A percentile compares a stretch with the other conserved stretches of the same genome.
Conservation (phyloP, 2,113 vertebrate genomes). For the Actenoides lindsayi region DNA sequence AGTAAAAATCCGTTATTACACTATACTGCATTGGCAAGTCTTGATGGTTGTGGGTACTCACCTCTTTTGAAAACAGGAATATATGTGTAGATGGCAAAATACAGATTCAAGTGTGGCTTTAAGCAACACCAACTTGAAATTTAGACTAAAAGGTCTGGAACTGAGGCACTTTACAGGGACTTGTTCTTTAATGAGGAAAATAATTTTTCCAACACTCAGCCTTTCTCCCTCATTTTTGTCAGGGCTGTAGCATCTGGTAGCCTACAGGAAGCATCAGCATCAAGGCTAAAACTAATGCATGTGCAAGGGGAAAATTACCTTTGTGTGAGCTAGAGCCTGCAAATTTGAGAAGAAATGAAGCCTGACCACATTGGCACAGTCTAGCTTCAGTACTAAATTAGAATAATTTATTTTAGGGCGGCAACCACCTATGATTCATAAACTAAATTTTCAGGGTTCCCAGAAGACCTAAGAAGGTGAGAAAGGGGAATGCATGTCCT, state of each 20-base stretch:
- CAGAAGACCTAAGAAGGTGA: not conserved
- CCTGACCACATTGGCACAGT: not conserved
- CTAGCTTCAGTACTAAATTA: not conserved
- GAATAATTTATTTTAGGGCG: not conserved
- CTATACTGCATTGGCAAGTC: not conserved
- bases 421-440: not conserved
- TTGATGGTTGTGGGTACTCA: not conserved
- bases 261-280: not conserved
- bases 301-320: not conserved
- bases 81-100: not conserved
- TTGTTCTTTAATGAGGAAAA: not conserved
- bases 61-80: not conserved
- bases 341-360: not conserved
- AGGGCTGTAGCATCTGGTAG: not conserved
- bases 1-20: not conserved
- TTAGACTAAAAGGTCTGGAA: not conserved
- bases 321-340: not conserved
- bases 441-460: not conserved
- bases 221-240: not conserved
- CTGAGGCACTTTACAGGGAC: not conserved
- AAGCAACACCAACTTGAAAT: not conserved
- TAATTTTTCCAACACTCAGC: not conserved
- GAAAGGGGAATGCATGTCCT: not conserved
- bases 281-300: not conserved
- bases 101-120: not conserved